Evolutionary conservation across 2,797 vertebrate genomes (phyloP).

Genomic region (Esox lucius): DNA sequence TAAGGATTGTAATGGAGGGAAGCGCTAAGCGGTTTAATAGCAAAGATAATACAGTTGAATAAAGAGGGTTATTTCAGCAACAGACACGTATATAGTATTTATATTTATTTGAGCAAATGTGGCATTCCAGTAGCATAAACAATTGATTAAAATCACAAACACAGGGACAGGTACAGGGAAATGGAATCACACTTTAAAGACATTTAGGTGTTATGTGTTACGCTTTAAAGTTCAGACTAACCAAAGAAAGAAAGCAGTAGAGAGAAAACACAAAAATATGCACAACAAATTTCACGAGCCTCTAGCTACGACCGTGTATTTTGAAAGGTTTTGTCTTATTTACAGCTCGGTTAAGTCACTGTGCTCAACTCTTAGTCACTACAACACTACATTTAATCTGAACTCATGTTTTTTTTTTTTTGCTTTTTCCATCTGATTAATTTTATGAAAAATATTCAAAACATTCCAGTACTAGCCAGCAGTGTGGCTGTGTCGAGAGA

Average conservation of each 20-base stretch:
- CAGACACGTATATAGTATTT: constrained; percentile 49
- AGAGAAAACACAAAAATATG: constrained; percentile 56
- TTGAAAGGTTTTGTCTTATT: constrained; percentile 39
- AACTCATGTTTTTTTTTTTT: constrained; percentile 13
- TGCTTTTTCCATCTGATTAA: constrained; percentile 26
- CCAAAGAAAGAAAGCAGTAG: constrained; percentile 34
- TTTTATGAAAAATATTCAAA: constrained; percentile 58
- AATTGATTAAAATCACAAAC: constrained; percentile 59
- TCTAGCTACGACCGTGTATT: constrained; percentile 47
- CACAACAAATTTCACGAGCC: constrained; percentile 47
- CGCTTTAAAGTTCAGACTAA: constrained; percentile 36
- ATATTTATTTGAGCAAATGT: constrained; percentile 50
- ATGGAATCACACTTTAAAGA: constrained; percentile 38
- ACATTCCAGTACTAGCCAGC: constrained; percentile 56
- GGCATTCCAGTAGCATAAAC: constrained; percentile 60
- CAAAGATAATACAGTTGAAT: constrained; percentile 54
- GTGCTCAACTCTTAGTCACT: constrained; percentile 38
- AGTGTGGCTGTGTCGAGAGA: constrained; percentile 32
- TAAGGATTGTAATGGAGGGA: constrained; percentile 74
- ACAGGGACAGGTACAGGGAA: constrained; percentile 57
- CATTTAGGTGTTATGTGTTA: constrained; percentile 32
- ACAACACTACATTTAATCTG: constrained; percentile 42
- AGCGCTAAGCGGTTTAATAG: constrained; percentile 73
- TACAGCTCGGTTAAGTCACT: constrained; percentile 55
- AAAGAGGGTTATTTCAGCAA: constrained; percentile 53